phyloP scores from a whole-genome alignment of 2,888 invertebrate species.

The Cryptocheilus praepositus region DNA sequence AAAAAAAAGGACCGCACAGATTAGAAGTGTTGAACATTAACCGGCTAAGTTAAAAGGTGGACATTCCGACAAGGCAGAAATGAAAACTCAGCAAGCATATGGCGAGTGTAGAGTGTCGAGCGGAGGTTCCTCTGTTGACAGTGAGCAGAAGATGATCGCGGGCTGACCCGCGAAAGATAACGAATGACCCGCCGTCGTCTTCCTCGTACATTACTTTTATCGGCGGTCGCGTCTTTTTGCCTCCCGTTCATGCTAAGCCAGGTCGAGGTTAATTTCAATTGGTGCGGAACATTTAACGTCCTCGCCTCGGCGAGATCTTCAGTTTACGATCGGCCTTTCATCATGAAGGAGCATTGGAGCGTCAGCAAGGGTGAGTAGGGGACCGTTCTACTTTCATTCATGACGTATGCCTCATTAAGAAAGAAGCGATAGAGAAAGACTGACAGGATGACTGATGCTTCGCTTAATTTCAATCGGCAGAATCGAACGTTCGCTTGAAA shows the following conservation, averaged over 20 bases:
- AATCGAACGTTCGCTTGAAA: background rate
- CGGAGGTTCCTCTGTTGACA: conserved; percentile 25
- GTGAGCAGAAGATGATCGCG: conserved; percentile 21
- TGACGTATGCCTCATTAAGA: too few species aligned
- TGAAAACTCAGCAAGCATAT: too few species aligned
- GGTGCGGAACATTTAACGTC: conserved; percentile 31
- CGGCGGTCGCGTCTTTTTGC: conserved; percentile 29
- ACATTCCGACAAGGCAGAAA: too few species aligned
- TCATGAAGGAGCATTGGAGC: conserved; percentile 47
- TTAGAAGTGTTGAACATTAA: too few species aligned
- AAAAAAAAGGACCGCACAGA: too few species aligned
- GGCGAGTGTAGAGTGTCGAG: background rate
- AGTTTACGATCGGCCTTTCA: conserved; percentile 44
- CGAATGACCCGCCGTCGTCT: conserved; percentile 36
- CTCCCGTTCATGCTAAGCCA: conserved; percentile 31
- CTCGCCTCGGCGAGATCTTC: conserved; percentile 16
- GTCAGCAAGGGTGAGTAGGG: conserved; percentile 38
- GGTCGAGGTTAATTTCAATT: conserved; percentile 40
- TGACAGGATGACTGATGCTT: too few species aligned
- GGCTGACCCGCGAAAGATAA: conserved; percentile 44
- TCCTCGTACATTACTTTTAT: conserved; percentile 37
- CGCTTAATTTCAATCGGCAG: too few species aligned
- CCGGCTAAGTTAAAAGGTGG: too few species aligned
- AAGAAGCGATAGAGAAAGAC: too few species aligned
- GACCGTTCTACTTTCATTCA: background rate